Base-by-base conservation (phyloP, 2,797 vertebrate species). In the Orestias chungarensis region DNA sequence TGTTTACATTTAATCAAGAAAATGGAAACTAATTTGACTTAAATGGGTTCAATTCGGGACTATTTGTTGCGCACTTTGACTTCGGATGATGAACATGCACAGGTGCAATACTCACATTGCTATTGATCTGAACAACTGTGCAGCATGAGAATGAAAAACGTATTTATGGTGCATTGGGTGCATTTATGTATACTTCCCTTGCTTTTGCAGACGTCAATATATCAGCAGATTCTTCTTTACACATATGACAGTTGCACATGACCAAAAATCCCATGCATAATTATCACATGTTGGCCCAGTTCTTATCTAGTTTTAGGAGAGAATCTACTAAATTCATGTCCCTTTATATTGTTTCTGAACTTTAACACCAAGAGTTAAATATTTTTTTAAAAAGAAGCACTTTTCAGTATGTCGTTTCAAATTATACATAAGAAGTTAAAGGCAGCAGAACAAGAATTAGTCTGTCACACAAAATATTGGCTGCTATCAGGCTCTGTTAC, bases 1-100 rank as follows among this genome's bases (percentile, higher is more conserved):
- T 69, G 54, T 35, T 38, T 27, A 72, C 9, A 23, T 23, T 54
- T 64, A 25, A 69, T 70, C 25, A 57, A 31, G 62, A 20, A 25
- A 44, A 18, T 25, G n/a, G 14, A 44, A 3, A 5, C 15, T 54
- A 20, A 29, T 65, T 69, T 40, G 6, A 35, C n/a, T 14, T 15
- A 4, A 38, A 27, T 7, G 14, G 2, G n/a, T n/a, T n/a, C n/a
- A n/a, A n/a, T n/a, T n/a, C n/a, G n/a, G n/a, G n/a, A n/a, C n/a
- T n/a, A n/a, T n/a, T n/a, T n/a, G n/a, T n/a, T n/a, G n/a, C n/a
- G n/a, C n/a, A n/a, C n/a, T n/a, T n/a, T n/a, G n/a, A n/a, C n/a
- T n/a, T n/a, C n/a, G n/a, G n/a, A n/a, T n/a, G n/a, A n/a, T n/a
- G n/a, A n/a, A n/a, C n/a, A n/a, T n/a, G n/a, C n/a, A n/a, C n/a